Conservation (phyloP, 2,888 invertebrate species). For the Aphelenchoides bicaudatus region DNA sequence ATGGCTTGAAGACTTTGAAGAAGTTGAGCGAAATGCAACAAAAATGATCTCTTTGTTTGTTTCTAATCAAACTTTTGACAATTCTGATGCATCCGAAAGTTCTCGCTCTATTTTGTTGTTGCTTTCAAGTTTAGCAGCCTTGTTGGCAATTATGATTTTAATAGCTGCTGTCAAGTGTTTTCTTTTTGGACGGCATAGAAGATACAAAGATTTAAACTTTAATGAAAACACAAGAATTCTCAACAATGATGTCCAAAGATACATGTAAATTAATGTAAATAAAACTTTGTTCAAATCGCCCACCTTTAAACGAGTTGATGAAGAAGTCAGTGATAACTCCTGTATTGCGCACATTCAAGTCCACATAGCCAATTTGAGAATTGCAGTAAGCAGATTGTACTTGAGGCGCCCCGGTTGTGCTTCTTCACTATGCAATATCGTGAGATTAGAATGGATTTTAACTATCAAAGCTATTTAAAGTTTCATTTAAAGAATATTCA, state of each 20-base stretch:
- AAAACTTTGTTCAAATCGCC: neutral
- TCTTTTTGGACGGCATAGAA: too few species aligned
- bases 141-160: too few species aligned
- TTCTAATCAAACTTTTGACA: too few species aligned
- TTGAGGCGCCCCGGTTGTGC: conserved; percentile 52
- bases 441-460: neutral
- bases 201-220: neutral
- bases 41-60: too few species aligned
- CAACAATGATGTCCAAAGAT: neutral
- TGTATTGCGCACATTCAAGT: conserved; percentile 58
- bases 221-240: neutral
- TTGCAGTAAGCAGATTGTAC: conserved; percentile 52
- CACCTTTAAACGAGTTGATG: conserved; percentile 58
- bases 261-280: neutral
- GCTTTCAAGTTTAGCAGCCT: too few species aligned
- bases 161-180: too few species aligned
- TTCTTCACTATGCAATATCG: conserved; percentile 42
- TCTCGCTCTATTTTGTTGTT: too few species aligned
- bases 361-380: conserved; percentile 56
- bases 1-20: too few species aligned
- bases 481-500: conserved; percentile 18
- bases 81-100: too few species aligned
- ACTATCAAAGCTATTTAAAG: neutral
- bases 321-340: conserved; percentile 60
- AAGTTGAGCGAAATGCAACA: too few species aligned